Base-by-base conservation (phyloP, 2,888 invertebrate species). In the Hirtodrosophila cameraria region DNA sequence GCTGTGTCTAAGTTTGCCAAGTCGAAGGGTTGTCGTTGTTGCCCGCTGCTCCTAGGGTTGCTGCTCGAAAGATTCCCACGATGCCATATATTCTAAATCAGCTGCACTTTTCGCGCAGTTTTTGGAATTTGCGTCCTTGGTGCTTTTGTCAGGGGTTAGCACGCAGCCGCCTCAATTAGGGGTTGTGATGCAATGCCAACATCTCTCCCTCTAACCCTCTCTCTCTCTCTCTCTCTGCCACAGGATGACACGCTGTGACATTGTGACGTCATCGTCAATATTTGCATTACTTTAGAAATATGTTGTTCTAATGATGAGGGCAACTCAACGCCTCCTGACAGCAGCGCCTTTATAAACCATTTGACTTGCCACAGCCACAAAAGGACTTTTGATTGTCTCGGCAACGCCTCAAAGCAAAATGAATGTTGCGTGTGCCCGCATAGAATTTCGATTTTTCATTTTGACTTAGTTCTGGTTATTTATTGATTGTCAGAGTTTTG, bases 31-130 rank as follows among this genome's bases (percentile, higher is more conserved):
- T 84, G 79, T 63, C 82, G 27, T 43, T 31, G 23, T 5, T 36
- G 45, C 33, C 18, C 5, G 27, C 36, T 30, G n/a, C 38, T 42
- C 20, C 54, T 57, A 82, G 79, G 86, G 79, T 80, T 85, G 85
- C 60, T 64, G 31, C 39, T 4, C 25, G n/a, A 68, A 52, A 67
- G 54, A 65, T 82, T 82, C 82, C 84, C 82, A 82, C 81, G 86
- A 72, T 77, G 41, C 52, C 35, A 54, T 41, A 53, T 57, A 43
- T 59, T 39, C 30, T 35, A 45, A 70, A 69, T 84, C 85, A 82
- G 86, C 82, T 81, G 86, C 86, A 86, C 45, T 83, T 85, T 73
- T 75, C 86, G 74, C 83, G 67, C 85, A 74, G 81, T 77, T 86
- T 86, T 71, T 67, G n/a, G n/a, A n/a, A n/a, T 60, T 60, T 46